Conservation (phyloP, 2,113 vertebrate species). For the Passer montanus region DNA sequence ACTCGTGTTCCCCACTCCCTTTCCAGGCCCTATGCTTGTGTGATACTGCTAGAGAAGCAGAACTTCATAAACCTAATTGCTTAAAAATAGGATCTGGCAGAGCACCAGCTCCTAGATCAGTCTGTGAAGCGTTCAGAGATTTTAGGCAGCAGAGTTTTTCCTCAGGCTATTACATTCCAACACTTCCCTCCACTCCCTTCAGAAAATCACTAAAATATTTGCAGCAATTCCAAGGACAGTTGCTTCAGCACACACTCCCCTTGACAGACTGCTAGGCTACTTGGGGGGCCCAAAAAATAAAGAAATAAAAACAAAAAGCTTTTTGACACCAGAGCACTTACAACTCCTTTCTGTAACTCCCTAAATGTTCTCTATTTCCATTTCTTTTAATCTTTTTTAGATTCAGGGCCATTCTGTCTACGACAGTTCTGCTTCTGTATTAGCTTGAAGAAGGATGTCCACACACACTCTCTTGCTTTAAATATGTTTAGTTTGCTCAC, state of each 20-base stretch:
- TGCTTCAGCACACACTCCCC: background rate
- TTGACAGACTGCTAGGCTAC: background rate
- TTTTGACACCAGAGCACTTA: background rate
- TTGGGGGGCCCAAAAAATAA: background rate
- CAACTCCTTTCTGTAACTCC: background rate
- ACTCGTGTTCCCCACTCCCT: background rate
- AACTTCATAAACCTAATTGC: conserved; percentile 9
- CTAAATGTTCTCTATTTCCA: background rate
- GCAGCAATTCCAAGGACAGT: background rate
- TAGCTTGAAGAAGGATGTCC: background rate
- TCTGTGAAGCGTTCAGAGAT: conserved; percentile 19
- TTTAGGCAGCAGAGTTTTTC: conserved; percentile 24
- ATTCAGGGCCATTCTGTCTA: background rate
- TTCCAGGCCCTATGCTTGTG: background rate
- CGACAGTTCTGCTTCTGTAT: background rate
- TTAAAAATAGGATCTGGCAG: conserved; percentile 43
- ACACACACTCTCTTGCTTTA: rapidly evolving
- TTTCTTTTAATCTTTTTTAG: background rate
- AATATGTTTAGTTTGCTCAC: background rate
- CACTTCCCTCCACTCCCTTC: background rate
- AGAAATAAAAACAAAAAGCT: background rate
- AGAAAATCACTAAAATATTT: background rate
- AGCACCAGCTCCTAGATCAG: conserved; percentile 9
- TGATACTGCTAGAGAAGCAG: background rate
- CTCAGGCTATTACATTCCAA: background rate